Percentiles rank a stretch among this genome's conserved stretches.
Evolutionary conservation across 2,797 vertebrate genomes (phyloP).

Genomic region (Pangasius sanitwongsei): DNA sequence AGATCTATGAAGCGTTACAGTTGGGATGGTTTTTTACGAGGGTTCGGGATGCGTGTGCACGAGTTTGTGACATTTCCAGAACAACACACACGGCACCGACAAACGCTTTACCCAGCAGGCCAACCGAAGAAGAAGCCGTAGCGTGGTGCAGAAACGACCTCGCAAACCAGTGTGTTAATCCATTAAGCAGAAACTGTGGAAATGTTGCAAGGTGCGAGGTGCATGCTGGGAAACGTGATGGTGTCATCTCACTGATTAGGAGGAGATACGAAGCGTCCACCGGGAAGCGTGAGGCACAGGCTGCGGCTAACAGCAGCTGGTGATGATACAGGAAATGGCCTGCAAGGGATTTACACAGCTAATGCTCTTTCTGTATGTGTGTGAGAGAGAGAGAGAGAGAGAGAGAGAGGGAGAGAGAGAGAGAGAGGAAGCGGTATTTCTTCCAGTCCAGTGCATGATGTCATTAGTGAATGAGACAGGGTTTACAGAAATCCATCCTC

Average conservation of each 20-base stretch:
- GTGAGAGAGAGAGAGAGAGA: not conserved
- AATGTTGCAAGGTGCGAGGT: not conserved
- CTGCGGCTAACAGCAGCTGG: not conserved
- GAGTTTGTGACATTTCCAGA: not conserved
- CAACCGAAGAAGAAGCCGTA: not conserved
- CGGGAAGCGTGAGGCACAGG: not conserved
- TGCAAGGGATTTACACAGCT: not conserved
- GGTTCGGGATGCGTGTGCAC: not conserved
- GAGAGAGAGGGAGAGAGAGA: not conserved
- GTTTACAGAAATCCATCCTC: not conserved
- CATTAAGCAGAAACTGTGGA: not conserved
- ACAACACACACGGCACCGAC: not conserved
- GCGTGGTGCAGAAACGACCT: not conserved
- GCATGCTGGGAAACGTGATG: conserved; percentile 2
- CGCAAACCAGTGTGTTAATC: not conserved
- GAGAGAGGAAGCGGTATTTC: not conserved
- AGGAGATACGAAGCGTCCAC: not conserved
- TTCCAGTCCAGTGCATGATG: not conserved
- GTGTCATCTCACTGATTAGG: not conserved
- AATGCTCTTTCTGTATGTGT: not conserved
- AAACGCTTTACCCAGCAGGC: not conserved
- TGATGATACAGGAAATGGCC: not conserved
- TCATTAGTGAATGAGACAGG: not conserved
- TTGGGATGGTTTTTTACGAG: not conserved
- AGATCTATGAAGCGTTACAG: not conserved